phyloP scores from a whole-genome alignment of 1,140 invertebrate species.

The Musca vetustissima region DNA sequence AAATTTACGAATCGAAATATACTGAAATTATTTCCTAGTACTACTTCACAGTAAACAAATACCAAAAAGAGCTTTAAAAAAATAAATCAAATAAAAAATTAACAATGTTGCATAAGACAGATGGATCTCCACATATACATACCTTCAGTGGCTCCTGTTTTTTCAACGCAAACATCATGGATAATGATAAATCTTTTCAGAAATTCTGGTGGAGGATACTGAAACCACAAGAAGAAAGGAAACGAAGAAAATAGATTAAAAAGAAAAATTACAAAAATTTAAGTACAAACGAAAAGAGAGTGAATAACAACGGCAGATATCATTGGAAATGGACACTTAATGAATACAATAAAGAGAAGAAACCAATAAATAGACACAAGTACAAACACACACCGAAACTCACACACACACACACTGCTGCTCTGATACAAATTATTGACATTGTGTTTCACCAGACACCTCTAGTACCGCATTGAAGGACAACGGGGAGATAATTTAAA shows the following conservation, averaged over 20 bases:
- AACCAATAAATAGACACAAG: too few relatives aligned
- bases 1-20: too few relatives aligned
- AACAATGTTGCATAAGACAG: neutral
- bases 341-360: too few relatives aligned
- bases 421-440: too few relatives aligned
- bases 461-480: too few relatives aligned
- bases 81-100: constrained; percentile 2
- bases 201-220: constrained; percentile 27
- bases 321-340: constrained; percentile 8
- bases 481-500: too few relatives aligned
- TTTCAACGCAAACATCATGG: constrained; percentile 28
- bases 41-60: too few relatives aligned
- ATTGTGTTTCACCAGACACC: too few relatives aligned
- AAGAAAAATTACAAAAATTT: constrained; percentile 3
- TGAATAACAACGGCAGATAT: constrained; percentile 5
- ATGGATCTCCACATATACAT: neutral
- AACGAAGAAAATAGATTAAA: constrained; percentile 12
- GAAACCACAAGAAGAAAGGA: constrained; percentile 9
- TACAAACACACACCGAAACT: too few relatives aligned
- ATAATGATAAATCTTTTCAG: constrained; percentile 16
- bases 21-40: too few relatives aligned
- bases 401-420: too few relatives aligned
- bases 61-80: constrained; percentile 1
- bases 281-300: constrained; percentile 7
- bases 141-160: constrained; percentile 26